A percentile compares a stretch with the other conserved stretches of the same genome.
These are phyloP conservation scores for Brachypodius melanocephalos DNA, from an alignment of 2,113 vertebrate species.

Conservation along the genomic window DNA sequence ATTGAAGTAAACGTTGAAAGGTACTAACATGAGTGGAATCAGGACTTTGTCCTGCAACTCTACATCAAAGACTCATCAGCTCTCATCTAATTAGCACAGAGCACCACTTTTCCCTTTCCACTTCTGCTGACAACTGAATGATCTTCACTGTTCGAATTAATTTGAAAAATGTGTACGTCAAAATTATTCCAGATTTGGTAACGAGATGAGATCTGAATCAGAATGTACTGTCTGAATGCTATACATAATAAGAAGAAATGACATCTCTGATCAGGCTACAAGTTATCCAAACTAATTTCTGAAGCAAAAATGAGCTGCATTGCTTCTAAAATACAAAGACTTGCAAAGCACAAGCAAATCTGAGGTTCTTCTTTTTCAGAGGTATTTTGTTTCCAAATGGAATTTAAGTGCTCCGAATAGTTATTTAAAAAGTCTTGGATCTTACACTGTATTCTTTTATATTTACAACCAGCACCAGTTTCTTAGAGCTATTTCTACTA, in stretches of 20 bases:
- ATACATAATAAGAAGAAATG: background rate
- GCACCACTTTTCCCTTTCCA: background rate
- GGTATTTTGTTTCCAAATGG: background rate
- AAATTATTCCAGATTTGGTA: background rate
- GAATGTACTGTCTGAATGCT: background rate
- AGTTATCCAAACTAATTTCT: background rate
- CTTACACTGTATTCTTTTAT: background rate
- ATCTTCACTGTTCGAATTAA: background rate
- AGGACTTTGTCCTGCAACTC: background rate
- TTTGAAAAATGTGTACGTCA: background rate
- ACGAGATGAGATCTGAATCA: background rate
- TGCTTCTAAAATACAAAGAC: background rate
- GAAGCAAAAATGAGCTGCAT: background rate
- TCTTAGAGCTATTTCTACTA: background rate
- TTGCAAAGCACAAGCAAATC: background rate
- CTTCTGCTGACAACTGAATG: slow-evolving; percentile 21
- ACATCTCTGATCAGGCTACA: background rate
- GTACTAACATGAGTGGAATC: background rate
- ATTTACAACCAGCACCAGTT: background rate
- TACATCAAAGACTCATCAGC: background rate
- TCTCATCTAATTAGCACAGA: background rate
- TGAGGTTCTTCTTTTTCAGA: background rate
- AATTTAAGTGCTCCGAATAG: background rate
- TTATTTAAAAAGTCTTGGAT: background rate
- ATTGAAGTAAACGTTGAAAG: background rate